Base-by-base conservation (phyloP, 2,888 invertebrate species). In the Caenorhabditis sp. region DNA sequence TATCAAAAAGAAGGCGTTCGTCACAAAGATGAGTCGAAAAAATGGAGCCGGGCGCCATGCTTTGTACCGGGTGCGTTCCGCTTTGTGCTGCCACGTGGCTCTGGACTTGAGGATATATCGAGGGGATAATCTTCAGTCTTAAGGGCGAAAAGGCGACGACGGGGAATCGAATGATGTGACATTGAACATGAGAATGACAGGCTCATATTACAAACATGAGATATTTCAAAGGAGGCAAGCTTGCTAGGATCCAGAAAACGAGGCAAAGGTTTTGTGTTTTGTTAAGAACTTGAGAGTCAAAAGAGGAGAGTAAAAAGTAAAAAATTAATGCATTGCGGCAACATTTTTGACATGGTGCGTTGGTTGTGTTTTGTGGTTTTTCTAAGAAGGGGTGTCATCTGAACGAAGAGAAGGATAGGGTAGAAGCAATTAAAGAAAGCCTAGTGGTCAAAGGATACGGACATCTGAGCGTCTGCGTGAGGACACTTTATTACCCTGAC, bases 131-230 rank as follows among this genome's bases (percentile, higher is more conserved):
- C 40, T 40, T 40, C 11, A 40, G 40, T 40, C 40, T 40, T 40
- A 40, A 9, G 9, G 32, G 32, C 32, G 32, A 32, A 50, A 18
- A 53, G 24, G 6, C 5, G 28, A 60, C n/a, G n/a, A n/a, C n/a
- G n/a, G 20, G 24, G n/a, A 22, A 58, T 18, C 5, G 9, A 32
- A 32, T 32, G 32, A 32, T 32, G 32, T 32, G 32, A n/a, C n/a
- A n/a, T n/a, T 11, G 44, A 40, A 47, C 20, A 58, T 40, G 35
- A 50, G 26, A 32, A 67, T 61, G 76, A 68, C 76, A 76, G 35
- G 67, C 67, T 76, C 76, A 76, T 76, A 67, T 67, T 76, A 61
- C 76, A 76, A 76, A 61, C 76, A 76, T 76, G 76, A 76, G 67
- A 76, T 26, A 61, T 61, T 76, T 76, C 53, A 72, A 37, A 22